Conservation (phyloP, 2,113 vertebrate species). For the Semicossyphus pulcher region DNA sequence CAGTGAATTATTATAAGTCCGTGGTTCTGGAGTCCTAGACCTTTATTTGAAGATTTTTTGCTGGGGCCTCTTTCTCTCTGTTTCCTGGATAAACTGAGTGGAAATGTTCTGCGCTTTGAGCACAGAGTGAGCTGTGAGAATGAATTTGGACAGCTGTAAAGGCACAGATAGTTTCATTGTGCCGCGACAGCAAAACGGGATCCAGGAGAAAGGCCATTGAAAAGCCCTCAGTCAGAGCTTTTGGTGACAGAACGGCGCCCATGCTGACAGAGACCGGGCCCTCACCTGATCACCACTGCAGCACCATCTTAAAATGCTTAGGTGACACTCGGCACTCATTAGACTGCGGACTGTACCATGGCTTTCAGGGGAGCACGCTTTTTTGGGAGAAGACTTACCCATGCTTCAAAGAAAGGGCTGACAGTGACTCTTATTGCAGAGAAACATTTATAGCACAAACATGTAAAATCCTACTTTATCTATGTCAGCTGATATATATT, state of each 20-base stretch:
- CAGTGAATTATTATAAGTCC: slow-evolving; percentile 31
- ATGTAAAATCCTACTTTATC: background rate
- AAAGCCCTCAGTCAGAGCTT: slow-evolving; percentile 66
- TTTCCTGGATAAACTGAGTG: slow-evolving; percentile 45
- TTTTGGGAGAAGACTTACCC: too few relatives aligned
- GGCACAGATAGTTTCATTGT: slow-evolving; percentile 76
- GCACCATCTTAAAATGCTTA: slow-evolving; percentile 58
- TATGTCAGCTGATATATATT: background rate
- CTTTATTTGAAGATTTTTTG: slow-evolving; percentile 41
- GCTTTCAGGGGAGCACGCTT: background rate
- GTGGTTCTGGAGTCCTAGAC: slow-evolving; percentile 27
- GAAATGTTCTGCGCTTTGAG: slow-evolving; percentile 60
- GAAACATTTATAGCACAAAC: too few relatives aligned
- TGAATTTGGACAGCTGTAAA: slow-evolving; percentile 81
- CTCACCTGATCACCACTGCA: slow-evolving; percentile 49
- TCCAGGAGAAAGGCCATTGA: slow-evolving; percentile 29
- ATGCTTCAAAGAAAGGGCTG: too few relatives aligned
- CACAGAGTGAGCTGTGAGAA: slow-evolving; percentile 60
- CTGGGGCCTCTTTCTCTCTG: slow-evolving; percentile 22
- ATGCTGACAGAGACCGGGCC: slow-evolving; percentile 37
- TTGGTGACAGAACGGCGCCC: slow-evolving; percentile 35
- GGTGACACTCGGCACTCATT: slow-evolving; percentile 48
- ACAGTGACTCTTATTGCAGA: too few relatives aligned
- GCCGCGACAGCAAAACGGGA: slow-evolving; percentile 66
- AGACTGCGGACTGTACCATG: slow-evolving; percentile 1